Conservation (phyloP, 2,888 invertebrate genomes). For the Drosophila neonasuta region DNA sequence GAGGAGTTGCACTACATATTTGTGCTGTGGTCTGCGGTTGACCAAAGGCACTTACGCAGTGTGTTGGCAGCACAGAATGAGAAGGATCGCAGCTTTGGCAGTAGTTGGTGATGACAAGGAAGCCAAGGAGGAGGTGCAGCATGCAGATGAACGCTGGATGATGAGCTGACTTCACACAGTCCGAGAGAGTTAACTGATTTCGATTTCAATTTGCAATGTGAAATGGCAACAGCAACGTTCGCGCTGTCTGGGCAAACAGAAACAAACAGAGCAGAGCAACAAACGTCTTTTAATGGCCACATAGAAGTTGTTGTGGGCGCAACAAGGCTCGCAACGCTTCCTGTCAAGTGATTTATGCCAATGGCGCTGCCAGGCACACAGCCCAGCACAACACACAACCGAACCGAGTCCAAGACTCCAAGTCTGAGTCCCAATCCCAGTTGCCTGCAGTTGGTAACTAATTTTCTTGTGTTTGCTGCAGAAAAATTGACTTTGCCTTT, state of each 20-base stretch:
- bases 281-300: slow-evolving; percentile 76
- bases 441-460: slow-evolving; percentile 55
- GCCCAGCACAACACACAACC: not conserved
- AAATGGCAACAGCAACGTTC: slow-evolving; percentile 28
- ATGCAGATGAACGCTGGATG: slow-evolving; percentile 20
- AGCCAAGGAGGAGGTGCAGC: not conserved
- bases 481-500: slow-evolving; percentile 74
- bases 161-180: slow-evolving; percentile 29
- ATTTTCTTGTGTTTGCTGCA: slow-evolving; percentile 73
- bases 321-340: slow-evolving; percentile 76
- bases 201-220: slow-evolving; percentile 70
- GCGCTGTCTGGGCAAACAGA: slow-evolving; percentile 28
- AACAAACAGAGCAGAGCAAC: slow-evolving; percentile 48
- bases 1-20: slow-evolving; percentile 25
- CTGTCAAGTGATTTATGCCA: slow-evolving; percentile 77
- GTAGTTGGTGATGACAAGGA: slow-evolving; percentile 11
- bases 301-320: slow-evolving; percentile 75
- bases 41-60: slow-evolving; percentile 70
- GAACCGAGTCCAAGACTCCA: slow-evolving; percentile 11
- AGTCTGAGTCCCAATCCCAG: slow-evolving; percentile 21
- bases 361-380: slow-evolving; percentile 58
- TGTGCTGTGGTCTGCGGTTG: slow-evolving; percentile 67
- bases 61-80: slow-evolving; percentile 33
- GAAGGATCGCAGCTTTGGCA: slow-evolving; percentile 11
- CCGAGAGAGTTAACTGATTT: slow-evolving; percentile 69